Base-by-base conservation (phyloP, 2,113 vertebrate genomes). In the Chauna torquata region DNA sequence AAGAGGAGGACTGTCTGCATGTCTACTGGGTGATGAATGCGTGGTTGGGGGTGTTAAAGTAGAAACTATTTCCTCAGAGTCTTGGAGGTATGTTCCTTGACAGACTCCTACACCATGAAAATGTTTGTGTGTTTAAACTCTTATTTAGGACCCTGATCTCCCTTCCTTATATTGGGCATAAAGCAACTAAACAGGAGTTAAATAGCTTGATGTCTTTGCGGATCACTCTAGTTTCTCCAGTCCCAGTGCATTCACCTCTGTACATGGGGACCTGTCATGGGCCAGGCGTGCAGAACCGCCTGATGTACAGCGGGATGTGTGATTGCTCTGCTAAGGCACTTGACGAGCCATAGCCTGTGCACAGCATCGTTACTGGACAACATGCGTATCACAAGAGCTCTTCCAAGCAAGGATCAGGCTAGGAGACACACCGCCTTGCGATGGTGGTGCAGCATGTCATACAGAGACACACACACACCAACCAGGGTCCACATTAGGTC, bases 31-130 rank as follows among this genome's bases (percentile, higher is more conserved):
- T 95, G 91, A 91, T 65, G 78, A 96, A 72, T 96, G 95, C 30
- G 87, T 97, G 94, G 91, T 96, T 96, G 89, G 1, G 9, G 78
- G 93, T 97, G 93, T 91, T 95, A 96, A 96, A 96, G 70, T 54
- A 87, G 84, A 96, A 96, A 96, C 81, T 94, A 69, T 95, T 96
- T 91, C 90, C 61, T 96, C 81, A 65, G 85, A 95, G 70, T 90
- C 87, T 91, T 89, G 57, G 74, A 92, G 87, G 81, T 79, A 87
- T 92, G 74, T 92, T 97, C 93, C 45, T 93, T 95, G 82, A 95
- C 95, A 96, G 87, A 95, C 93, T 96, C 95, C 96, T 77, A 97
- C 94, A 82, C 49, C 57, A 87, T 92, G 84, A 85, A 94, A 90
- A 95, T 87, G 95, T 84, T 97, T 91, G 81, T 61, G 32, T 92